These are phyloP conservation scores for Tromatobia lineatoria DNA, from an alignment of 2,888 invertebrate genomes.

Conservation along the genomic window DNA sequence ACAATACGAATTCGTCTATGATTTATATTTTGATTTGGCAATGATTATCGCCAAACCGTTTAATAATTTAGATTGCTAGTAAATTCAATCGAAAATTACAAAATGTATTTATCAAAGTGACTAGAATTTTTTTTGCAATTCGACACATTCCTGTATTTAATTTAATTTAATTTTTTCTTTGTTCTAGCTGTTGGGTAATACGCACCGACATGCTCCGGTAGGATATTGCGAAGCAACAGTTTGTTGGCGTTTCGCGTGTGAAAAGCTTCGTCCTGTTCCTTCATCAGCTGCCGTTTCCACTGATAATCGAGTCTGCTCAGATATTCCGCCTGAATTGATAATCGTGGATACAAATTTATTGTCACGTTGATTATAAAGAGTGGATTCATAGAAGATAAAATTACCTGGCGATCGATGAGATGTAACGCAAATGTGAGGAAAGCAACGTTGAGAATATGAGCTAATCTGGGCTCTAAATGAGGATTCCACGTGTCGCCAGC, in stretches of 20 bases:
- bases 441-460: conserved; percentile 91
- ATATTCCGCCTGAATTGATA: conserved; percentile 89
- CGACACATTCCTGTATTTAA: background rate
- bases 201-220: conserved; percentile 96
- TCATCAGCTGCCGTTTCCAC: conserved; percentile 92
- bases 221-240: conserved; percentile 95
- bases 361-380: background rate
- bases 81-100: too few relatives aligned
- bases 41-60: background rate
- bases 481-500: conserved; percentile 90
- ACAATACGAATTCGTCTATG: background rate
- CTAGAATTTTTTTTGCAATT: background rate
- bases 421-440: conserved; percentile 93
- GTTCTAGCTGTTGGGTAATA: conserved; percentile 38
- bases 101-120: too few relatives aligned
- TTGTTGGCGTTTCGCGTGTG: conserved; percentile 95
- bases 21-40: background rate
- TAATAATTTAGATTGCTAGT: too few relatives aligned
- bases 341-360: conserved; percentile 12
- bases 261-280: conserved; percentile 94
- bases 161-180: background rate
- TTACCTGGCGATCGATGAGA: conserved; percentile 93
- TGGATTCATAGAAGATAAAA: background rate
- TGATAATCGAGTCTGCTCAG: conserved; percentile 94
- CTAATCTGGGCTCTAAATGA: conserved; percentile 89